phyloP scores from a whole-genome alignment of 2,888 invertebrate genomes.

The Drosophila cracens region DNA sequence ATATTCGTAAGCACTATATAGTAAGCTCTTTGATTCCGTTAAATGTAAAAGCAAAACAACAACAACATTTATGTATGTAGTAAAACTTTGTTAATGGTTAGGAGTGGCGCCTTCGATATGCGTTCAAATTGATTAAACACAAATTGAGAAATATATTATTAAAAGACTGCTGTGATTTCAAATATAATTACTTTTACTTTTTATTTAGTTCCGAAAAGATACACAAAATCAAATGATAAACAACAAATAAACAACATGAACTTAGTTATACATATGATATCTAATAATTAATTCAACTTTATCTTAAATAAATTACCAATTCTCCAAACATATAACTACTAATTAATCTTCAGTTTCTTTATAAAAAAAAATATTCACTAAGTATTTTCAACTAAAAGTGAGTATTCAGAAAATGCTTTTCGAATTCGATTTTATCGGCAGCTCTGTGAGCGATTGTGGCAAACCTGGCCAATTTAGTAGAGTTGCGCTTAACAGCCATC shows the following conservation, averaged over 20 bases:
- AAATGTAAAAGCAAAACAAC: constrained; percentile 35
- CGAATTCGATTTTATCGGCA: neutral
- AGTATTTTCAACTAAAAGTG: neutral
- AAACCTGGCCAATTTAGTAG: neutral
- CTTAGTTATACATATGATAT: constrained; percentile 72
- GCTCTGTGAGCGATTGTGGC: rapidly evolving
- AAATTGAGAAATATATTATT: constrained; percentile 79
- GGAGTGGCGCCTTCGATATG: constrained; percentile 45
- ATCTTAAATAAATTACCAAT: constrained; percentile 81
- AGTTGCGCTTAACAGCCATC: constrained; percentile 1
- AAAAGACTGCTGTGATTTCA: constrained; percentile 85
- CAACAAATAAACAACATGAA: constrained; percentile 62
- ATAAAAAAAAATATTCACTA: neutral
- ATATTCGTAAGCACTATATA: constrained; percentile 49
- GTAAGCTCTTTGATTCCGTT: constrained; percentile 74
- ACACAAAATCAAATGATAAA: constrained; percentile 36
- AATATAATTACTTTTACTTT: constrained; percentile 69
- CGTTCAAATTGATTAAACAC: constrained; percentile 55
- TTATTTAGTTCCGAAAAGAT: constrained; percentile 65
- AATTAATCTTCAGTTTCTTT: neutral
- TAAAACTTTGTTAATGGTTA: constrained; percentile 56
- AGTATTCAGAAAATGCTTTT: neutral
- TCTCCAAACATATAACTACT: constrained; percentile 57
- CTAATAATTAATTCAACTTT: constrained; percentile 73
- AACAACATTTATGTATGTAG: constrained; percentile 50